Evolutionary conservation across 2,888 invertebrate genomes (phyloP), one percentile per base, ranked within the genome.

Genomic region (Rhogogaster chlorosoma): DNA sequence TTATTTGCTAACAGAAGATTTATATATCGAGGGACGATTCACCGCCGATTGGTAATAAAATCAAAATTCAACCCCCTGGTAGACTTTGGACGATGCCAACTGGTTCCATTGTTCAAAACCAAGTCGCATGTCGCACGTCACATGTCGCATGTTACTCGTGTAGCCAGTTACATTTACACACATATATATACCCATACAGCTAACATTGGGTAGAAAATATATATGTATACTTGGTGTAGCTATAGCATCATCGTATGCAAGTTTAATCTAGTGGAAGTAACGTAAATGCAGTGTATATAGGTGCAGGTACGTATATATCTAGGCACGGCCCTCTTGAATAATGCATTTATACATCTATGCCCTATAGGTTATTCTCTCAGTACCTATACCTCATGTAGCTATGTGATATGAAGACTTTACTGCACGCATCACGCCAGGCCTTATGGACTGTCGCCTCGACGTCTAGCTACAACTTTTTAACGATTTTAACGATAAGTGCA

Each of bases 251-350:
- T 85, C 85, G 86, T 86, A 87, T 92, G 92, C 92, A 92, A 92
- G 92, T 92, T 92, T 92, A 92, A 92, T 92, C 92, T 92, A 89
- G 88, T 91, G 92, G 92, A 92, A 92, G 92, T 92, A 92, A 92
- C 91, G 90, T 90, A 91, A 91, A 91, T 90, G 91, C 91, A 88
- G 88, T 90, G 78, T 53, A 84, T 84, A 73, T 75, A 87, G 57
- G 32, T 38, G 61, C 29, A 61, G 36, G 36, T 36, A 45, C 36
- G 45, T 78, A 57, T 80, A 80, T 80, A n/a, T 64, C 70, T 61
- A 38, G 80, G 80, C 61, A 61, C 83, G 70, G 70, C 78, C 64
- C 84, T 75, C 82, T 87, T 90, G 91, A 91, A 91, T 91, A 91
- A 91, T 91, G 90, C 89, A 91, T 91, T 90, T 90, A 89, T 89